These are phyloP conservation scores for Umimayanthus kanabou DNA, from an alignment of 92 coral and sea anemone species.

Conservation along the genomic window DNA sequence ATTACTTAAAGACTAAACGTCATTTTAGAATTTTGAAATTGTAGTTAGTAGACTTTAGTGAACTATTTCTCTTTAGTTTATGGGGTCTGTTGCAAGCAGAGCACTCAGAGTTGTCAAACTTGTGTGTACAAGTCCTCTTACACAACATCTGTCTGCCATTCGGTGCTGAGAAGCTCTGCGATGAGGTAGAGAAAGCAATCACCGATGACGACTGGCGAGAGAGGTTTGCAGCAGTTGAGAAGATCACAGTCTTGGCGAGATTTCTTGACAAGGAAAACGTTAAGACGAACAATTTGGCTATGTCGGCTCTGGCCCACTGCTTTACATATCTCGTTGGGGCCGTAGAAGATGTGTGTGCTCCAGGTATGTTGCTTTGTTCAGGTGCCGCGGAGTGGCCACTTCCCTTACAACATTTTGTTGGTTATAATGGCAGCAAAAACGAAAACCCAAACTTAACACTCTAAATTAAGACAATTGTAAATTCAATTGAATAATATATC, in stretches of 20 bases:
- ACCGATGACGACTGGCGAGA: conserved; percentile 91
- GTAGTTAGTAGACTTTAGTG: background rate
- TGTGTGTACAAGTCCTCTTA: conserved; percentile 83
- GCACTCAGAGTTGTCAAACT: conserved; percentile 86
- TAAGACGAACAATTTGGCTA: conserved; percentile 81
- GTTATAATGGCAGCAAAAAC: too few species aligned
- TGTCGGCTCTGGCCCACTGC: conserved; percentile 94
- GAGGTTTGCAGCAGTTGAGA: conserved; percentile 89
- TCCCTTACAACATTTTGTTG: too few species aligned
- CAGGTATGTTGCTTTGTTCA: conserved; percentile 33
- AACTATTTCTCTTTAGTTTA: conserved; percentile 51
- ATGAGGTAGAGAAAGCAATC: conserved; percentile 89
- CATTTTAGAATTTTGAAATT: background rate
- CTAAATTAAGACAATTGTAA: too few species aligned
- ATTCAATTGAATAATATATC: too few species aligned
- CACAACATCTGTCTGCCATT: conserved; percentile 93
- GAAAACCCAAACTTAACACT: too few species aligned
- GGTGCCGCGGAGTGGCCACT: too few species aligned
- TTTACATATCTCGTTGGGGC: conserved; percentile 97
- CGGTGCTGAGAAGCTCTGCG: conserved; percentile 94
- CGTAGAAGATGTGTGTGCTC: conserved; percentile 93
- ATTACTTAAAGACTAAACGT: background rate
- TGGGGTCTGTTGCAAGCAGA: conserved; percentile 94
- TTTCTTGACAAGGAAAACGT: conserved; percentile 87
- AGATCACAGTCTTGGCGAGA: conserved; percentile 86